These are phyloP conservation scores for Xiphorhynchus elegans DNA, from an alignment of 2,113 vertebrate species.

Conservation along the genomic window DNA sequence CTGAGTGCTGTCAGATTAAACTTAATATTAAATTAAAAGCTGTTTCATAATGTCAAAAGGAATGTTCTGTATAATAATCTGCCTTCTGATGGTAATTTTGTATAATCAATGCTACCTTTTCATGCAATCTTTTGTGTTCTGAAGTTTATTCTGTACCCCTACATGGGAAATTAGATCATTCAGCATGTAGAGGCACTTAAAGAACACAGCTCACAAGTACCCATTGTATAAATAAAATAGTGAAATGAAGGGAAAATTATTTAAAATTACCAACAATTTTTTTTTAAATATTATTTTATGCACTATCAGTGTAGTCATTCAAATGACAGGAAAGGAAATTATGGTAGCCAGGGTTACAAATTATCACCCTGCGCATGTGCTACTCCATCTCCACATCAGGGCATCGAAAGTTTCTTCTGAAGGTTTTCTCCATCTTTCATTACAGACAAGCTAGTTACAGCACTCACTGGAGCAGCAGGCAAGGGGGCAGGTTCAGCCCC, in stretches of 20 bases:
- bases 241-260: neutral
- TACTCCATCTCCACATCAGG: neutral
- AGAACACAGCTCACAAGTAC: constrained; percentile 16
- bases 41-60: constrained; percentile 11
- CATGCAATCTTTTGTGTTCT: constrained; percentile 24
- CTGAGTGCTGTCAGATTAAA: constrained; percentile 17
- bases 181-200: constrained; percentile 17
- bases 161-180: constrained; percentile 35
- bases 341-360: neutral
- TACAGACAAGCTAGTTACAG: neutral
- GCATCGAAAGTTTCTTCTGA: neutral
- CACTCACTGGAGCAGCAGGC: accelerated
- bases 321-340: neutral
- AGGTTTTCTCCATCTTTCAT: neutral
- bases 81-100: constrained; percentile 16
- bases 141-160: constrained; percentile 33
- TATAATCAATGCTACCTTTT: constrained; percentile 43
- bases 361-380: neutral
- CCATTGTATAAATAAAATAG: neutral
- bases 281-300: neutral
- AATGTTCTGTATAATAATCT: constrained; percentile 19
- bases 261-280: neutral
- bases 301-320: neutral
- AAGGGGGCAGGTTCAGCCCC: neutral
- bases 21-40: constrained; percentile 18